Evolutionary conservation across 2,113 vertebrate genomes (phyloP).

Genomic region (Bambusicola thoracicus): DNA sequence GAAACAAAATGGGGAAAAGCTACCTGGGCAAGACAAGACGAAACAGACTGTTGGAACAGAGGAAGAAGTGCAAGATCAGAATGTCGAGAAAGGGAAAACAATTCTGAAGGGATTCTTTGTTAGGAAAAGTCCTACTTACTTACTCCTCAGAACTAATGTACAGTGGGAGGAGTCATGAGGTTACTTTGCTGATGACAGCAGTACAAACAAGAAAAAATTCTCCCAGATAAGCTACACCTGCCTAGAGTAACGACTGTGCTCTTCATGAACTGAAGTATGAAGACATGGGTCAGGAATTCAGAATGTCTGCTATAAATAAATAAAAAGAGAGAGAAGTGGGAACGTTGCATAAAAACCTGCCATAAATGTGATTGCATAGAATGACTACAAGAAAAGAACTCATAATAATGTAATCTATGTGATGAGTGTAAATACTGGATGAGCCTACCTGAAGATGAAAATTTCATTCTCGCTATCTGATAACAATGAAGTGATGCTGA

Average conservation of each 20-base stretch:
- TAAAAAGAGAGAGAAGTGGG: neutral
- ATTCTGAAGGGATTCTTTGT: neutral
- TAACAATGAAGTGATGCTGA: neutral
- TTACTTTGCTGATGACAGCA: neutral
- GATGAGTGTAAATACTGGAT: neutral
- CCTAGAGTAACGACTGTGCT: neutral
- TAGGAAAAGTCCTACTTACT: neutral
- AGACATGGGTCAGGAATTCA: neutral
- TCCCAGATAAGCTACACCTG: neutral
- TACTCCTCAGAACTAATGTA: neutral
- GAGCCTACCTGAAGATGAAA: neutral
- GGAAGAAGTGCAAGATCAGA: neutral
- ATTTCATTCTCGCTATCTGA: neutral
- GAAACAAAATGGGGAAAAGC: neutral
- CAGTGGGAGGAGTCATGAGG: neutral
- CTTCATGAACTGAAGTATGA: neutral
- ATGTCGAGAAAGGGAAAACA: neutral
- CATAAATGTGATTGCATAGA: rapidly evolving
- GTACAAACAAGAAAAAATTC: neutral
- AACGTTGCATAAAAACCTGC: neutral
- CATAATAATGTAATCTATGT: neutral
- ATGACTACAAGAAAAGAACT: neutral
- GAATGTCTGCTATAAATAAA: neutral
- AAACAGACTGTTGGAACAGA: neutral
- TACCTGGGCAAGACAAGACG: neutral